Conservation (phyloP, 2,888 invertebrate genomes). For the Ichneumoninae sp. region DNA sequence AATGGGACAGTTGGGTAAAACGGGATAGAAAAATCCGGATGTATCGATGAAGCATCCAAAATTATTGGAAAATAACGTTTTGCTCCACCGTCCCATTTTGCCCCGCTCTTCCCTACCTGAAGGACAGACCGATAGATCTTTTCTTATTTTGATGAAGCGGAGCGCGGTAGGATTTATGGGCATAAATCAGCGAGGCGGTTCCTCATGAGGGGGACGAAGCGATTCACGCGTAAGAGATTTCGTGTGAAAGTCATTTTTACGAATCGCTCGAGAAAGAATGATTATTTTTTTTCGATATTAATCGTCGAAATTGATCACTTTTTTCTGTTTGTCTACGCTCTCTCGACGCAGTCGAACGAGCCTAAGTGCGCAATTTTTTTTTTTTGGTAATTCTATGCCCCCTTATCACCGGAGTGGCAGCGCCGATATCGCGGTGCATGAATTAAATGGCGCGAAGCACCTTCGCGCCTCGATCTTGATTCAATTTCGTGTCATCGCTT, state of each 20-base stretch:
- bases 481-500: slow-evolving; percentile 35
- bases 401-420: not conserved
- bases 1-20: too few relatives aligned
- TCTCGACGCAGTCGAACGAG: not conserved
- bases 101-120: slow-evolving; percentile 13
- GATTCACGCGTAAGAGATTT: slow-evolving; percentile 11
- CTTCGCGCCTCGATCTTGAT: slow-evolving; percentile 19
- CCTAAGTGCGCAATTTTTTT: not conserved
- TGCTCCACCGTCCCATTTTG: too few relatives aligned
- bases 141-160: slow-evolving; percentile 47
- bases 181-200: slow-evolving; percentile 12
- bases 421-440: not conserved
- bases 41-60: too few relatives aligned
- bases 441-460: not conserved
- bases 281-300: not conserved
- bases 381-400: not conserved
- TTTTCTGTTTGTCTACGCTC: not conserved
- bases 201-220: slow-evolving; percentile 31
- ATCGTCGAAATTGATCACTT: slow-evolving; percentile 3
- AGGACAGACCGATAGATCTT: slow-evolving; percentile 24
- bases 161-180: slow-evolving; percentile 49
- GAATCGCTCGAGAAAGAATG: slow-evolving; percentile 31
- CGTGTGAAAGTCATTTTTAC: slow-evolving; percentile 38
- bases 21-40: too few relatives aligned
- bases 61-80: too few relatives aligned